Conservation (phyloP, 2,113 vertebrate species). For the Tupaia tana region DNA sequence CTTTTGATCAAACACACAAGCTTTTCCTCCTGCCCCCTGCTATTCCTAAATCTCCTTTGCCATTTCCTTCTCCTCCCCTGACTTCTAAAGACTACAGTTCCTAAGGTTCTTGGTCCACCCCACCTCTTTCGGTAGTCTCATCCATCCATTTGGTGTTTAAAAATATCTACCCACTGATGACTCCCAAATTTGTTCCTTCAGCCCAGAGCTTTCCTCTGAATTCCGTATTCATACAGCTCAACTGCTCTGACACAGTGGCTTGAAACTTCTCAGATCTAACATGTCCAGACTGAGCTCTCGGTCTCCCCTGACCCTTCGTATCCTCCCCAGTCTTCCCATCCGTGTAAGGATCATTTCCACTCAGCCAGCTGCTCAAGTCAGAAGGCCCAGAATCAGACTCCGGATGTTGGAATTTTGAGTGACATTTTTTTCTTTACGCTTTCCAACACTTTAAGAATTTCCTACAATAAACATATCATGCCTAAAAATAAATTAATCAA, state of each 20-base stretch:
- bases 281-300: background rate
- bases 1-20: background rate
- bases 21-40: background rate
- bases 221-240: background rate
- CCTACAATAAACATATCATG: background rate
- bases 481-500: constrained; percentile 1
- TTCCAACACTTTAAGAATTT: constrained; percentile 12
- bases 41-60: background rate
- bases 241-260: background rate
- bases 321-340: background rate
- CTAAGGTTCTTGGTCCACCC: background rate
- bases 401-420: background rate
- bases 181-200: background rate
- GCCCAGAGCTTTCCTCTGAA: background rate
- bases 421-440: constrained; percentile 7
- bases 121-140: background rate
- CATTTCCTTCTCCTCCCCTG: background rate
- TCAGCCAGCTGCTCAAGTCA: background rate
- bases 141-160: background rate
- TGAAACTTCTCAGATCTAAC: background rate
- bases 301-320: background rate
- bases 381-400: background rate
- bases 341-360: background rate
- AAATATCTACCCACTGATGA: background rate
- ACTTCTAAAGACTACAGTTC: background rate